Evolutionary conservation across 2,888 invertebrate genomes (phyloP).

Genomic region (Cepaea hortensis): DNA sequence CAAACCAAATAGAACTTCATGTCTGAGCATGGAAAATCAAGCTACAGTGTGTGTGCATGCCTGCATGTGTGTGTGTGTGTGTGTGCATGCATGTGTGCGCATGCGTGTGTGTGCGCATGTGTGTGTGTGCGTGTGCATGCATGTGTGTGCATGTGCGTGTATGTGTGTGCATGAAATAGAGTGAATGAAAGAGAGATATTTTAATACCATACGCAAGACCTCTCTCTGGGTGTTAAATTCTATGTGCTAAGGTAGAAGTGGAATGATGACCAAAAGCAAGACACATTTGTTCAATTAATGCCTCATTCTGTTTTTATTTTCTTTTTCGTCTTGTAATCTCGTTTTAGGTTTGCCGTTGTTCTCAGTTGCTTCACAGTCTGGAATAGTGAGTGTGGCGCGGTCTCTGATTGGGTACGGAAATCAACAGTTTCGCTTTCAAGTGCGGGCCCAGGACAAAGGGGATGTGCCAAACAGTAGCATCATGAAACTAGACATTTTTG

Average conservation of each 20-base stretch:
- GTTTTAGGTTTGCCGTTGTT: conserved; percentile 35
- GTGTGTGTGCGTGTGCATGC: too few species aligned
- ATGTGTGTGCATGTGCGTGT: too few species aligned
- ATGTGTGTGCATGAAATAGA: too few species aligned
- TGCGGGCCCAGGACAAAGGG: conserved; percentile 32
- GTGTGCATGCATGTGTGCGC: too few species aligned
- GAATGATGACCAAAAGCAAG: background rate
- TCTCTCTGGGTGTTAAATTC: background rate
- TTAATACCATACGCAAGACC: background rate
- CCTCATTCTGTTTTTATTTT: background rate
- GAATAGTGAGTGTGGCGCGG: conserved; percentile 25
- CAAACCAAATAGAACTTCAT: too few species aligned
- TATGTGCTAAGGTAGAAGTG: background rate
- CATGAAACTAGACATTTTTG: conserved; percentile 75
- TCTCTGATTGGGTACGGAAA: conserved; percentile 32
- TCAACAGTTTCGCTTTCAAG: conserved; percentile 19
- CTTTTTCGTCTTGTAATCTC: background rate
- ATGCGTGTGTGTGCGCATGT: too few species aligned
- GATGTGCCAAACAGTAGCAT: background rate
- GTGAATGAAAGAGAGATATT: too few species aligned
- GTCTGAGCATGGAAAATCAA: too few species aligned
- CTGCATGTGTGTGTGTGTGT: too few species aligned
- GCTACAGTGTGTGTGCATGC: too few species aligned
- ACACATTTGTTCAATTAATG: background rate
- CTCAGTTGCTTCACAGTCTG: background rate